A percentile compares a stretch with the other conserved stretches of the same genome.
These are phyloP conservation scores for Kradibia gibbosae DNA, from an alignment of 1,140 invertebrate genomes.

Conservation along the genomic window DNA sequence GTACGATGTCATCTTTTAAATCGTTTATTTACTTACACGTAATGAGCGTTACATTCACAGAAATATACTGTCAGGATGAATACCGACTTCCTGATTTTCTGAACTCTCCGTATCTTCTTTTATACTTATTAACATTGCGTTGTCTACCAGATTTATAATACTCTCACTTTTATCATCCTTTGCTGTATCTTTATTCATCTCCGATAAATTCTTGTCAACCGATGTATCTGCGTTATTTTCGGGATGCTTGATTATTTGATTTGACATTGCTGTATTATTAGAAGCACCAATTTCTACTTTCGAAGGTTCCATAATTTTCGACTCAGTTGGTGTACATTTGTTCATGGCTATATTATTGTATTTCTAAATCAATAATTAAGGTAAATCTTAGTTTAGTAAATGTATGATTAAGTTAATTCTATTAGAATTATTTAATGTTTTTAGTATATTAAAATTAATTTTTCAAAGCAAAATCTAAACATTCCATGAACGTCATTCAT, in stretches of 20 bases:
- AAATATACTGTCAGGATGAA: constrained; percentile 13
- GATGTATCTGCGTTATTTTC: not conserved
- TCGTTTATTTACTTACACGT: not conserved
- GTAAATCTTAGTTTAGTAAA: no score
- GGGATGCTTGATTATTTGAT: not conserved
- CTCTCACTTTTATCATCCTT: not conserved
- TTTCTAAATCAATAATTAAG: no score
- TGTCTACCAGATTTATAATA: not conserved
- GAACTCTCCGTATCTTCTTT: not conserved
- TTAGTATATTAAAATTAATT: no score
- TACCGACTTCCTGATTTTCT: not conserved
- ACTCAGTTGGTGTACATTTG: not conserved
- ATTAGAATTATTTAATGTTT: no score
- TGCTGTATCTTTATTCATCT: not conserved
- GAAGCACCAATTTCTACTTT: not conserved
- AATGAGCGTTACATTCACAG: not conserved
- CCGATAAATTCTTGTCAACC: not conserved
- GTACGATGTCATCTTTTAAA: no score
- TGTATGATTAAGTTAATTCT: no score
- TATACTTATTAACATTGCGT: not conserved
- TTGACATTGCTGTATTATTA: not conserved
- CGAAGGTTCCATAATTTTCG: not conserved
- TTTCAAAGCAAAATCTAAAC: no score
- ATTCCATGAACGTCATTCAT: no score
- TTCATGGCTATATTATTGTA: no score